A percentile compares a stretch with the other conserved stretches of the same genome.
Evolutionary conservation across 2,888 invertebrate species (phyloP).

Genomic region (Oligia strigilis): DNA sequence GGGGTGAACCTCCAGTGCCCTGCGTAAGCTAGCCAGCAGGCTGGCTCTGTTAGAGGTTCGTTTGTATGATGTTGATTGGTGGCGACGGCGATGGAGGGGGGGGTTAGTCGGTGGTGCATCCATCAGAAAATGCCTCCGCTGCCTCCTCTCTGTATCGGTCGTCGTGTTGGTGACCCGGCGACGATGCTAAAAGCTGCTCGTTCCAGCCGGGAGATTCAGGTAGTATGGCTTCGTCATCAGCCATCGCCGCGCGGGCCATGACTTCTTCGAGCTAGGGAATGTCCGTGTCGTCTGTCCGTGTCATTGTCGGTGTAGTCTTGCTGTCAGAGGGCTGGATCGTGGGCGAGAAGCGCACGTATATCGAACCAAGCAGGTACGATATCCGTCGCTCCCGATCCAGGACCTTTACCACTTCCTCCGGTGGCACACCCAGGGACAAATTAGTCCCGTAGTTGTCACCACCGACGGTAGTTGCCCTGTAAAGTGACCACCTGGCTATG

Average conservation of each 20-base stretch:
- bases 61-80: background rate
- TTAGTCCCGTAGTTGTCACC: background rate
- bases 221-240: too few relatives aligned
- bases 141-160: background rate
- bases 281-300: too few relatives aligned
- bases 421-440: background rate
- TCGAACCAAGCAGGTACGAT: slow-evolving; percentile 4
- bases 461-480: background rate
- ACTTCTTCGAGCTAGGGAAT: too few relatives aligned
- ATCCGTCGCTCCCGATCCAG: background rate
- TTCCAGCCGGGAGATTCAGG: background rate
- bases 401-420: background rate
- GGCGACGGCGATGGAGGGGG: background rate
- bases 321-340: too few relatives aligned
- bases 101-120: background rate
- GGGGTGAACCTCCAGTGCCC: too few relatives aligned
- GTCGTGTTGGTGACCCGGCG: background rate
- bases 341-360: background rate
- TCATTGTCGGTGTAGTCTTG: too few relatives aligned
- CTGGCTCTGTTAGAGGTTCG: background rate
- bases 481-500: background rate
- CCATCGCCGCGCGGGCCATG: too few relatives aligned
- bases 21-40: background rate
- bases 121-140: background rate
- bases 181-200: background rate